Evolutionary conservation across 2,797 vertebrate species (phyloP), one percentile per base, ranked within the genome.

Genomic region (Chanos chanos): DNA sequence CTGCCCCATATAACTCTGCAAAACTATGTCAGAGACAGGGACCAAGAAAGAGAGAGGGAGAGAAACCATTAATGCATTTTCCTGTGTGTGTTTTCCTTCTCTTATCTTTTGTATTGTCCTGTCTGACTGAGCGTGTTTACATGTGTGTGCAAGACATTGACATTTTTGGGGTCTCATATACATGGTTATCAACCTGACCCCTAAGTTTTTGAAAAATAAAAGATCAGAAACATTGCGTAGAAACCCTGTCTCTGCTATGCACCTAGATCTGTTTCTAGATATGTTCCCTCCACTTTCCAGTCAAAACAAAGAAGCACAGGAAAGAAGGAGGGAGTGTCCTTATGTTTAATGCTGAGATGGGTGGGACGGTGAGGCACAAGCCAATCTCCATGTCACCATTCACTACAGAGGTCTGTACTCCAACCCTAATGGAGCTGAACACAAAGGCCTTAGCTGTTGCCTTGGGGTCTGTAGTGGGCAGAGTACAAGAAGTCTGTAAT

Each of bases 371-470:
- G 34, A 25, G 88, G 87, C 87, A 86, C 85, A 86, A 85, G 84
- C 83, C 77, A 66, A 76, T 77, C 79, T 76, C 81, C 83, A 53
- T 80, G 80, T 79, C 78, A 79, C 85, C 78, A 80, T 89, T 87
- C 84, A 81, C 57, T 53, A 41, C 27, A 40, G 27, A 55, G 82
- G 74, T 77, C 77, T 81, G 74, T 76, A 83, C 88, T 87, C 85
- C 30, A 62, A 28, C 62, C 21, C 84, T 89, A 88, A 89, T 88
- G 83, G 85, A 54, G 22, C n/a, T 37, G 68, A 79, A 78, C 78
- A 89, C 85, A 89, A 84, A 75, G 61, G 57, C 68, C 66, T 73
- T 89, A 88, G 86, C 85, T 87, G 83, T 85, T 85, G 84, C 89
- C 83, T 58, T 82, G 81, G 75, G 74, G 81, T 73, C 68, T 60